phyloP scores from a whole-genome alignment of 2,113 vertebrate genomes.

The Pedetes capensis region DNA sequence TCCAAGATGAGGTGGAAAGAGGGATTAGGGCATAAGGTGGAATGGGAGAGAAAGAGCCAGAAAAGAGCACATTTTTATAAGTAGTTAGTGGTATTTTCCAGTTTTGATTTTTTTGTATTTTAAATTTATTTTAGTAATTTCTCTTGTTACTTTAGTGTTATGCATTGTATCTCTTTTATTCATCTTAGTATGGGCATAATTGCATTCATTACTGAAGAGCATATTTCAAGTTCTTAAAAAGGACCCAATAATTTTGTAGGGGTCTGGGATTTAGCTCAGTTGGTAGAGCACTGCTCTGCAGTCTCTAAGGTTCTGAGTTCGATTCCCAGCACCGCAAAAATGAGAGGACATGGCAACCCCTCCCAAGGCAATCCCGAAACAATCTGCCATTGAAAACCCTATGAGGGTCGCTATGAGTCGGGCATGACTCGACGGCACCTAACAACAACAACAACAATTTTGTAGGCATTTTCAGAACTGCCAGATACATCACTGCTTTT shows the following conservation, averaged over 20 bases:
- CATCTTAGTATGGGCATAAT: background rate
- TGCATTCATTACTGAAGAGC: constrained; percentile 48
- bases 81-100: background rate
- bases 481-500: background rate
- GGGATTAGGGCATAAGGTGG: background rate
- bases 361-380: no score
- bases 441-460: no score
- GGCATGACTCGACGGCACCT: no score
- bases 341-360: no score
- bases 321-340: no score
- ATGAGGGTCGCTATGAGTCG: no score
- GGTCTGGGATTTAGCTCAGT: no score
- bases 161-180: constrained; percentile 61
- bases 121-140: constrained; percentile 62
- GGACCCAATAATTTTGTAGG: background rate
- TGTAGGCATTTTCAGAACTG: background rate
- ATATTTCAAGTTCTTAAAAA: constrained; percentile 53
- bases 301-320: no score
- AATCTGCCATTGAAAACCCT: no score
- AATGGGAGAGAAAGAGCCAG: accelerated
- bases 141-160: constrained; percentile 8
- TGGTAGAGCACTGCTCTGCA: no score
- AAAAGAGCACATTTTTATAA: background rate
- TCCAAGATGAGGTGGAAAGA: background rate
- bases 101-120: constrained; percentile 34